phyloP scores from a whole-genome alignment of 2,888 invertebrate genomes.

The Eulithis prunata region DNA sequence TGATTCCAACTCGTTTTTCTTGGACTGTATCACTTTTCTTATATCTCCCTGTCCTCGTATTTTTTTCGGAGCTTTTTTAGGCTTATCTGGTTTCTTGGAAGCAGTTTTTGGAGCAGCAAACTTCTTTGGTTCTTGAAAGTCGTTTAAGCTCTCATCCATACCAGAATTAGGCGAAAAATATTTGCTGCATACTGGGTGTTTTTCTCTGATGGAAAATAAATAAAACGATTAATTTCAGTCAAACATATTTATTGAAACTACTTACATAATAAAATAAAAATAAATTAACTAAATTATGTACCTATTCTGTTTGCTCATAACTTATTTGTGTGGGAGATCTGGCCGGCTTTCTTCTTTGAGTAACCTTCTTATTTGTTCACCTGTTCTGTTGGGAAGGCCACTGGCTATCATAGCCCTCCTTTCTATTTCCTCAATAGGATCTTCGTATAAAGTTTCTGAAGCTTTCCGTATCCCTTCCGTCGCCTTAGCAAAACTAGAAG shows the following conservation, averaged over 20 bases:
- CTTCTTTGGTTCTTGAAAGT: constrained; percentile 69
- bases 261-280: constrained; percentile 30
- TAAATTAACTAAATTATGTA: constrained; percentile 40
- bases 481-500: constrained; percentile 59
- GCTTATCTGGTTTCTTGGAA: constrained; percentile 45
- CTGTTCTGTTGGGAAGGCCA: constrained; percentile 59
- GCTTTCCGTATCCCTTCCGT: constrained; percentile 61
- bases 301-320: constrained; percentile 62
- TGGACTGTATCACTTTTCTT: constrained; percentile 61
- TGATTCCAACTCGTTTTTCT: constrained; percentile 66
- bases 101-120: constrained; percentile 56
- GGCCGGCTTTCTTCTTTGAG: constrained; percentile 57
- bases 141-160: constrained; percentile 75
- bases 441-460: constrained; percentile 63
- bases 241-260: constrained; percentile 36
- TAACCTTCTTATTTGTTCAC: constrained; percentile 54
- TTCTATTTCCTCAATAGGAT: constrained; percentile 74
- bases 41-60: constrained; percentile 73
- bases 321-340: constrained; percentile 62
- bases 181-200: constrained; percentile 62
- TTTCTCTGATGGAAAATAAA: constrained; percentile 29
- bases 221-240: constrained; percentile 23
- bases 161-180: constrained; percentile 61
- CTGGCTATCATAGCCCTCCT: constrained; percentile 69
- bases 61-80: constrained; percentile 54